Percentiles rank a stretch among this genome's conserved stretches.
Conservation (phyloP, 2,113 vertebrate species). For the Crypturellus undulatus region DNA sequence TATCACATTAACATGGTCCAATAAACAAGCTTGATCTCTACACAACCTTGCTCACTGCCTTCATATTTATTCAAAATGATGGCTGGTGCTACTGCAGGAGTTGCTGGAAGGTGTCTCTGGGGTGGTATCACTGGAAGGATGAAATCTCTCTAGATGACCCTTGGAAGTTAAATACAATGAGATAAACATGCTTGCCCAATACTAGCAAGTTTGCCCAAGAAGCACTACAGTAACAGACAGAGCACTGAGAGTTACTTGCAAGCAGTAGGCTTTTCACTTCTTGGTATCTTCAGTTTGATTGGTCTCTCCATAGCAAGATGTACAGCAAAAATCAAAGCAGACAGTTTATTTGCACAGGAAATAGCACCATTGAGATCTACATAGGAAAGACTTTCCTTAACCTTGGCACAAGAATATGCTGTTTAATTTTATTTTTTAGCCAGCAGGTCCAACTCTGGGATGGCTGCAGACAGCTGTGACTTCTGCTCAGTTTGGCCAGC, state of each 20-base stretch:
- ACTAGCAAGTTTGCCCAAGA: not conserved
- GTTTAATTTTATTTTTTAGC: slow-evolving; percentile 41
- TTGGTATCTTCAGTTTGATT: slow-evolving; percentile 1
- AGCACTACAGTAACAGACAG: not conserved
- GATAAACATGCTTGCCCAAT: not conserved
- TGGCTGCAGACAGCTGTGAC: not conserved
- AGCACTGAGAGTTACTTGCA: not conserved
- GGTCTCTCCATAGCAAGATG: slow-evolving; percentile 13
- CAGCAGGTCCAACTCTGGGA: not conserved
- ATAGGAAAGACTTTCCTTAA: slow-evolving; percentile 38
- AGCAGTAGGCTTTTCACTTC: not conserved
- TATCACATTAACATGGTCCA: not conserved
- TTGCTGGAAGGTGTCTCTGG: not conserved
- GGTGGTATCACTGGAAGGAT: not conserved
- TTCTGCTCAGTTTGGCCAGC: not conserved
- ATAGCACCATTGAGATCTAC: slow-evolving; percentile 38
- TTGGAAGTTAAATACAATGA: not conserved
- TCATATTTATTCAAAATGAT: not conserved
- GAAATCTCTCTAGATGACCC: not conserved
- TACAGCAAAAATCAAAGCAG: slow-evolving; percentile 52
- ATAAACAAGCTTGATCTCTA: not conserved
- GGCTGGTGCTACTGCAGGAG: not conserved
- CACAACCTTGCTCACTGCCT: not conserved
- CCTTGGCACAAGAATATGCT: not conserved
- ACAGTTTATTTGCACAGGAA: slow-evolving; percentile 57